Evolutionary conservation across 2,888 invertebrate species (phyloP).

Genomic region (Lamellibrachia columna): DNA sequence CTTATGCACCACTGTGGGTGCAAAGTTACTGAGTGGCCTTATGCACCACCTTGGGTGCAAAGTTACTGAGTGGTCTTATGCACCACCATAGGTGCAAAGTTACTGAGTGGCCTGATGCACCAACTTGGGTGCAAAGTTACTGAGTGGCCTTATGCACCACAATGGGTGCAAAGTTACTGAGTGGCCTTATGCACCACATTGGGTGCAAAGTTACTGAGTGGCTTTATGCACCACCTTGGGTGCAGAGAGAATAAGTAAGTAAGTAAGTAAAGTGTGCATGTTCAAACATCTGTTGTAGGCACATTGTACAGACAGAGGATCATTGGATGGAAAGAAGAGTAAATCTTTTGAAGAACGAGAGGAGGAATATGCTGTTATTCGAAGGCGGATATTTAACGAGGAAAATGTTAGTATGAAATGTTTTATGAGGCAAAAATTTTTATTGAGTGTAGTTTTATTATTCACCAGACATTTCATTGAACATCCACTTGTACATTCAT

Average conservation of each 20-base stretch:
- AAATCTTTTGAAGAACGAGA: slow-evolving; percentile 87
- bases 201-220: too few species aligned
- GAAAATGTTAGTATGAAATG: slow-evolving; percentile 65
- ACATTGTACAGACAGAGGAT: slow-evolving; percentile 71
- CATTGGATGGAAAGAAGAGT: slow-evolving; percentile 61
- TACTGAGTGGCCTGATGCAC: too few species aligned
- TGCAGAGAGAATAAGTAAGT: background rate
- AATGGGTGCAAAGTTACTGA: too few species aligned
- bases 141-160: too few species aligned
- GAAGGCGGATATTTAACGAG: slow-evolving; percentile 85
- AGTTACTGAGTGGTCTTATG: too few species aligned
- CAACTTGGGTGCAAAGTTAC: too few species aligned
- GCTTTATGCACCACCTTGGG: too few species aligned
- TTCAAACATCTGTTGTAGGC: background rate
- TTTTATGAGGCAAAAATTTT: background rate
- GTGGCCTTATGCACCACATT: too few species aligned
- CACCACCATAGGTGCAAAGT: too few species aligned
- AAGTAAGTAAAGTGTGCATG: background rate
- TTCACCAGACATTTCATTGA: background rate
- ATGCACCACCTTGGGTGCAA: too few species aligned
- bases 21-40: too few species aligned
- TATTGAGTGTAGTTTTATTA: background rate
- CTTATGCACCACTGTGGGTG: too few species aligned
- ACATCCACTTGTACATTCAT: background rate
- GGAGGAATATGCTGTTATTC: slow-evolving; percentile 86